Evolutionary conservation across 2,113 vertebrate species (phyloP).

Genomic region (Eulemur macaco): DNA sequence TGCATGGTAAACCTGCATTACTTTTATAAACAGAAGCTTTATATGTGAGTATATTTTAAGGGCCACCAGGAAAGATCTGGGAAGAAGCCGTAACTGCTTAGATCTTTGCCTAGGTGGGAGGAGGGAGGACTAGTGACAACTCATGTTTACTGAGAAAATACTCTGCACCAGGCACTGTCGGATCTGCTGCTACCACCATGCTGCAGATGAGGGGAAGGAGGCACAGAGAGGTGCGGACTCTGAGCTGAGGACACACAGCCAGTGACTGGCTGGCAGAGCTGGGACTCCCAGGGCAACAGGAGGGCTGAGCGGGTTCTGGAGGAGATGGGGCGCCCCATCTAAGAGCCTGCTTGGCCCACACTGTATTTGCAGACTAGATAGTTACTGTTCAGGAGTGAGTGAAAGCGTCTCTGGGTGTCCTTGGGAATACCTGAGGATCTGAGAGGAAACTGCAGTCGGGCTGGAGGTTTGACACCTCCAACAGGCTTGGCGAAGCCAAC

Average conservation of each 20-base stretch:
- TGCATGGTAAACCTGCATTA: too few relatives aligned
- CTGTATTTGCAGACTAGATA: not conserved
- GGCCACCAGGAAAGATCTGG: not conserved
- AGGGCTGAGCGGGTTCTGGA: not conserved
- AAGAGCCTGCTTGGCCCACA: too few relatives aligned
- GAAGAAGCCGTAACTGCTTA: too few relatives aligned
- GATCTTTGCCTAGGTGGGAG: too few relatives aligned
- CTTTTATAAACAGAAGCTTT: too few relatives aligned
- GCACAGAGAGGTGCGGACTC: not conserved
- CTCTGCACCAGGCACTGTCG: too few relatives aligned
- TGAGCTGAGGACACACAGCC: not conserved
- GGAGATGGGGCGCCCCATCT: not conserved
- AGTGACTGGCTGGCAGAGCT: not conserved
- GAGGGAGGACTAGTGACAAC: not conserved
- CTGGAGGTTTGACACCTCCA: not conserved
- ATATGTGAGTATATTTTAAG: not conserved
- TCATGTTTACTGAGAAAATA: not conserved
- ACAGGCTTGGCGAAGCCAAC: not conserved
- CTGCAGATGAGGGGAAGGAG: not conserved
- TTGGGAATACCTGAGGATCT: not conserved
- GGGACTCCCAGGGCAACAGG: not conserved
- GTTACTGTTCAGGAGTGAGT: not conserved
- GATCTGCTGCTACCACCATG: too few relatives aligned
- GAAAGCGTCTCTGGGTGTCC: not conserved
- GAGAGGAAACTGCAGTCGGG: not conserved